A percentile compares a stretch with the other conserved stretches of the same genome.
Conservation (phyloP, 2,797 vertebrate genomes). For the Hemibagrus guttatus region DNA sequence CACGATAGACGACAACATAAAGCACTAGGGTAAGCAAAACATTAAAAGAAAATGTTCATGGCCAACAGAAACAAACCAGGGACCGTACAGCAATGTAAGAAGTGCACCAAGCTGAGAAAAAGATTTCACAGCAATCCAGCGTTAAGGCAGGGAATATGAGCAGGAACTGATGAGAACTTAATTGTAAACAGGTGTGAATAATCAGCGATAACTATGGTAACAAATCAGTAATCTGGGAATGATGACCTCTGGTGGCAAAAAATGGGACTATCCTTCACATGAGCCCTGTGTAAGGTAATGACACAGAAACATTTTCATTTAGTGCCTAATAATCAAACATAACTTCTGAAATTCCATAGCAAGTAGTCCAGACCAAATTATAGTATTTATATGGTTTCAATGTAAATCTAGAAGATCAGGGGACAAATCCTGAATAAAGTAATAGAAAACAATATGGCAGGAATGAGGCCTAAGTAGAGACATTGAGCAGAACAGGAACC, state of each 20-base stretch:
- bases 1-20: background rate
- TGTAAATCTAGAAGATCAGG: background rate
- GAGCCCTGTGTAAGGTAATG: background rate
- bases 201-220: constrained; percentile 17
- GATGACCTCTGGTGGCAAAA: constrained; percentile 18
- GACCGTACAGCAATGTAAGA: background rate
- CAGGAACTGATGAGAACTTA: background rate
- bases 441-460: background rate
- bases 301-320: background rate
- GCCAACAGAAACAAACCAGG: background rate
- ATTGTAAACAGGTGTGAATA: constrained; percentile 24
- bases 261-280: background rate
- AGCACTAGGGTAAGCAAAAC: background rate
- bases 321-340: background rate
- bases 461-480: constrained; percentile 18
- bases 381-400: background rate
- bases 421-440: background rate
- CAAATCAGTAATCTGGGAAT: constrained; percentile 12
- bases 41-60: background rate
- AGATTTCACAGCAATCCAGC: background rate
- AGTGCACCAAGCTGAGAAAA: background rate
- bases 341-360: no score
- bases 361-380: background rate
- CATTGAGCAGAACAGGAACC: constrained; percentile 32
- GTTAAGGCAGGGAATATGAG: background rate